Evolutionary conservation across 1,140 invertebrate genomes (phyloP), one percentile per base, ranked within the genome.

Genomic region (Batillaria attramentaria): DNA sequence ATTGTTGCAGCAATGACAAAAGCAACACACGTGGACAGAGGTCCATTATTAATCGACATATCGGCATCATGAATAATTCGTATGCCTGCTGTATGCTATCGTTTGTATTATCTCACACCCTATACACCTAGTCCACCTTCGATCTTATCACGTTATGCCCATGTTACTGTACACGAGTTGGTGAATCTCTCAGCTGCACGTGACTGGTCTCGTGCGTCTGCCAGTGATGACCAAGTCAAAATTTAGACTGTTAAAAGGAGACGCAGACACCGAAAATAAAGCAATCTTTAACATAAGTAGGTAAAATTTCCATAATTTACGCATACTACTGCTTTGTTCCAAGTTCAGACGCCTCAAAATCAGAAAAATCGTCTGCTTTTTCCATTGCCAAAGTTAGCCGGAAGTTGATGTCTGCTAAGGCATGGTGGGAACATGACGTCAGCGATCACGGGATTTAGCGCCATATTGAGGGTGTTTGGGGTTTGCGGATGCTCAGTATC

Each of bases 261-360:
- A n/a, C n/a, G n/a, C n/a, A n/a, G n/a, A n/a, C n/a, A n/a, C n/a
- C n/a, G n/a, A n/a, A n/a, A n/a, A n/a, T n/a, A n/a, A n/a, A n/a
- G n/a, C n/a, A n/a, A n/a, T n/a, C n/a, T n/a, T 31, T 42, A 16
- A 20, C 42, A 28, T 16, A 39, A 72, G 42, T 42, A 28, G 18
- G 18, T 72, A 13, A 18, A 42, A 35, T 16, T 46, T 39, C 46
- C 43, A 72, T 60, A 79, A 39, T 28, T 46, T 18, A 28, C 33
- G 33, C 79, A 92, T 90, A 94, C 94, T 94, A 97, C 60, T 95
- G 93, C 83, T 94, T 93, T 0, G 95, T 96, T 35, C 96, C 96
- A 54, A 97, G 90, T 89, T 95, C 94, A 0, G 95, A 97, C 78
- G 90, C 84, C 28, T 80, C 74, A 78, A 89, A 87, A 78, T 89